Conservation (phyloP, 2,797 vertebrate genomes). For the Thunnus albacares region DNA sequence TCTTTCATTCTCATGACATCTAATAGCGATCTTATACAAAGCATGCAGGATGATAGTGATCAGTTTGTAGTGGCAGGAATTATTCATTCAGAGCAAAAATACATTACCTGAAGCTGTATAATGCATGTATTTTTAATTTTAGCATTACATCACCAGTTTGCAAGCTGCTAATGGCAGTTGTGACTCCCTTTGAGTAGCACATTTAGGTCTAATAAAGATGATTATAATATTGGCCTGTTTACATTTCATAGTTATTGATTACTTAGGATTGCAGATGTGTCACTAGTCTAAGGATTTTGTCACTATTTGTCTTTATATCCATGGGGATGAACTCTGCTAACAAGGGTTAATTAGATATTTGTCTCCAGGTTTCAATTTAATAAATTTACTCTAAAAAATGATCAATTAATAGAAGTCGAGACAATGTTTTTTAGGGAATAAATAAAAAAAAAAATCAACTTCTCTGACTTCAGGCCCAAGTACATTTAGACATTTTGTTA, state of each 20-base stretch:
- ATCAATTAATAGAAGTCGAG: neutral
- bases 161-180: slow-evolving; percentile 40
- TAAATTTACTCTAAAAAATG: neutral
- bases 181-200: slow-evolving; percentile 35
- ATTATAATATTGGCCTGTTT: slow-evolving; percentile 51
- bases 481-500: neutral
- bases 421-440: neutral
- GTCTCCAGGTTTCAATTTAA: slow-evolving; percentile 12
- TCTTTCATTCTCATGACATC: neutral
- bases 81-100: slow-evolving; percentile 26
- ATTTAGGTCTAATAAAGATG: slow-evolving; percentile 44
- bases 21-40: neutral
- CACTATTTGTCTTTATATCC: slow-evolving; percentile 23
- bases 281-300: slow-evolving; percentile 33
- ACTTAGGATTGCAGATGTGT: slow-evolving; percentile 31
- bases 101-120: slow-evolving; percentile 38
- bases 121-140: slow-evolving; percentile 37
- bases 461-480: neutral
- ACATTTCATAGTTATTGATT: slow-evolving; percentile 59
- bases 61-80: slow-evolving; percentile 20
- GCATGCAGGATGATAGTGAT: slow-evolving; percentile 25
- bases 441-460: too few species aligned
- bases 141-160: slow-evolving; percentile 50
- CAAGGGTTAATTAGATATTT: neutral
- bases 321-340: slow-evolving; percentile 7